A percentile compares a stretch with the other conserved stretches of the same genome.
phyloP scores from a whole-genome alignment of 2,113 vertebrate genomes.

The Noturus placidus region DNA sequence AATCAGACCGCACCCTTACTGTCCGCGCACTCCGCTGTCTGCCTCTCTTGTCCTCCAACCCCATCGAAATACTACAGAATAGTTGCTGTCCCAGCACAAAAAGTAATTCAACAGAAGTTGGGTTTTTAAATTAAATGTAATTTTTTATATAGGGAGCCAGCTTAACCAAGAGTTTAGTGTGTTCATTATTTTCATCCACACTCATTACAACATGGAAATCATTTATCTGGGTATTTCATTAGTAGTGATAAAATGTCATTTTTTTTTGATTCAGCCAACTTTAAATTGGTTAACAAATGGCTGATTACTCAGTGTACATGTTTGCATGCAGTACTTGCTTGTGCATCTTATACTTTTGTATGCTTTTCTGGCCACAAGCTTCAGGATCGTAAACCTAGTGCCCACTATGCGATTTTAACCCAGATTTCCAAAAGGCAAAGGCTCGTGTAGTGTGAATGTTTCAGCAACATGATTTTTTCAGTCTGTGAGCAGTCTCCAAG shows the following conservation, averaged over 20 bases:
- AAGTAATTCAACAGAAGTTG: neutral
- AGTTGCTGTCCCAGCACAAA: neutral
- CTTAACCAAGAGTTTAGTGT: neutral
- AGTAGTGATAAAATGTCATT: neutral
- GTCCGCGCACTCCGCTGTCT: slow-evolving; percentile 16
- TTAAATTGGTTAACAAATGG: neutral
- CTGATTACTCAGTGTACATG: neutral
- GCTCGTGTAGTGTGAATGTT: neutral
- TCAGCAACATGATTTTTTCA: neutral
- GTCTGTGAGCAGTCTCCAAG: neutral
- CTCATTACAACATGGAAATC: neutral
- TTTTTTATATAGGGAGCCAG: neutral
- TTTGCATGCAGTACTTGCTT: neutral
- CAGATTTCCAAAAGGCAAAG: neutral
- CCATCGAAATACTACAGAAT: neutral
- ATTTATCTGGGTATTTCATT: neutral
- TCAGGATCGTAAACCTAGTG: neutral
- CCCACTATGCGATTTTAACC: neutral
- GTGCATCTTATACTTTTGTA: neutral
- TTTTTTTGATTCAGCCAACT: neutral
- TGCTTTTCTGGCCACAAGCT: slow-evolving; percentile 5
- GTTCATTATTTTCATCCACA: neutral
- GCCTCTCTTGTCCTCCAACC: neutral
- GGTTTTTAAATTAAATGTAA: too few species aligned
- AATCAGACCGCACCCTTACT: slow-evolving; percentile 65